A percentile compares a stretch with the other conserved stretches of the same genome.
phyloP scores from a whole-genome alignment of 1,140 invertebrate species.

The Diuraphis noxia region DNA sequence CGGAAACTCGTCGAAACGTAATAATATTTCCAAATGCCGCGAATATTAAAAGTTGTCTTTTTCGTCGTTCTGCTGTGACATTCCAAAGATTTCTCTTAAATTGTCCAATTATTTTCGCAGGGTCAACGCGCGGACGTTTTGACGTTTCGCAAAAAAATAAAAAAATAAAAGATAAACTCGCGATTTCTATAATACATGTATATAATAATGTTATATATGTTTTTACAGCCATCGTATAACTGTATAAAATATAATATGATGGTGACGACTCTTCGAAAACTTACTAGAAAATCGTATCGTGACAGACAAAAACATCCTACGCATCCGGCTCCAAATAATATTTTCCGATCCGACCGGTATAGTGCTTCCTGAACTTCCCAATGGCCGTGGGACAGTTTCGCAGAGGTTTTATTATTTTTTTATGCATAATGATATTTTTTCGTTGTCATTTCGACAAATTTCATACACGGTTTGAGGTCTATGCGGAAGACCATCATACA shows the following conservation, averaged over 20 bases:
- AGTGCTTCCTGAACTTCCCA: neutral
- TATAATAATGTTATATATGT: no score
- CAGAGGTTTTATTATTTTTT: neutral
- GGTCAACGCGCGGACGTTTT: neutral
- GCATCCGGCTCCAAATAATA: no score
- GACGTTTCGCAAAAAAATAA: neutral
- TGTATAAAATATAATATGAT: no score
- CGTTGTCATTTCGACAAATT: no score
- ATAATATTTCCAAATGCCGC: neutral
- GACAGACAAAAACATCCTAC: no score
- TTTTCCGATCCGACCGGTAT: neutral
- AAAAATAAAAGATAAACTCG: neutral
- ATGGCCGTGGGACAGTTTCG: neutral
- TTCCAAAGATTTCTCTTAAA: neutral
- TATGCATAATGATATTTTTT: no score
- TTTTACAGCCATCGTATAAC: neutral
- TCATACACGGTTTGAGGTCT: no score
- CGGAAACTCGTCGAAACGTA: neutral
- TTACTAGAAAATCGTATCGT: no score
- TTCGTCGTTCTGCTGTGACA: neutral
- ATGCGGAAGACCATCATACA: no score
- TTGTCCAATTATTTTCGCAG: neutral
- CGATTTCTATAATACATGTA: no score
- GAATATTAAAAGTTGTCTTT: neutral
- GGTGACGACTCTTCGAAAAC: neutral